A percentile compares a stretch with the other conserved stretches of the same genome.
These are phyloP conservation scores for Altica lythri DNA, from an alignment of 2,888 invertebrate genomes.

Conservation along the genomic window DNA sequence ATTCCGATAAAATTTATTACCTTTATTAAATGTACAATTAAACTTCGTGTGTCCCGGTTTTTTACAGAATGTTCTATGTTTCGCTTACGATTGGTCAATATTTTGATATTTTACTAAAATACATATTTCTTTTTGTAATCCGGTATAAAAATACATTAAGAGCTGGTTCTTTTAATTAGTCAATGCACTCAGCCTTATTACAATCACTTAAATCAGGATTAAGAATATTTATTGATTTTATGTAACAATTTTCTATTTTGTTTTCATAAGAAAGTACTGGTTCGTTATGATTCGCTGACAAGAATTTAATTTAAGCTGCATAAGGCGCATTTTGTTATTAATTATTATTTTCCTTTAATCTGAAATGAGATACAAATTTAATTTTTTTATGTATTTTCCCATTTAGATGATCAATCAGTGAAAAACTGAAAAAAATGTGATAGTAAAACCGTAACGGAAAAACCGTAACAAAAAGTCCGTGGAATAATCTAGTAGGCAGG, in stretches of 20 bases:
- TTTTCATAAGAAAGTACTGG: conserved; percentile 8
- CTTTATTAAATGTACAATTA: not conserved
- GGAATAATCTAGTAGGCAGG: no score
- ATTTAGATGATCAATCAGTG: no score
- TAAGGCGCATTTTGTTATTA: no score
- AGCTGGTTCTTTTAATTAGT: conserved; percentile 22
- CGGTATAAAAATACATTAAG: conserved; percentile 19
- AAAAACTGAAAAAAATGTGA: no score
- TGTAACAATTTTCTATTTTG: conserved; percentile 17
- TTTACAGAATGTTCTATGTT: not conserved
- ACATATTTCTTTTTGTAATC: conserved; percentile 13
- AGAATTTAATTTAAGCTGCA: not conserved
- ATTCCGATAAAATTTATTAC: not conserved
- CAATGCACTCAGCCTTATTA: conserved; percentile 7
- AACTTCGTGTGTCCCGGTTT: not conserved
- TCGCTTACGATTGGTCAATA: not conserved
- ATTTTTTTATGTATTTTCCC: no score
- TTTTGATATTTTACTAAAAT: conserved; percentile 23
- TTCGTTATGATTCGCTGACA: not conserved
- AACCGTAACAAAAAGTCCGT: no score
- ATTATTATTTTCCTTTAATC: no score
- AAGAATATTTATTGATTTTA: conserved; percentile 20
- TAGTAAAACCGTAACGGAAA: no score
- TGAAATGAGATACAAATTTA: no score
- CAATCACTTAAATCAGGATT: conserved; percentile 2